Base-by-base conservation (phyloP, 2,888 invertebrate species). In the Hypomecis punctinalis region DNA sequence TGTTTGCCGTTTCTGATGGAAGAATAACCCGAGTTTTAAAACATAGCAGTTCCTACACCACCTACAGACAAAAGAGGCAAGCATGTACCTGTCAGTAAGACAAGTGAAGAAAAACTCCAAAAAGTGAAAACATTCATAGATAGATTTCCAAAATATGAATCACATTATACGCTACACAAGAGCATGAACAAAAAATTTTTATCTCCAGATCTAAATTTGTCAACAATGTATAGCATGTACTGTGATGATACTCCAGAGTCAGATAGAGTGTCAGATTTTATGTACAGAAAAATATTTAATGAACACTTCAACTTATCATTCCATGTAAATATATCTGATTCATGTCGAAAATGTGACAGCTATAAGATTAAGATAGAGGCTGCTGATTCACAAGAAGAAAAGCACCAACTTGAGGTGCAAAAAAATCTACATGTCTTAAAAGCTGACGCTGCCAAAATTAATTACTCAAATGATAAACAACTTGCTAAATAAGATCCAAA, bases 11-110 rank as follows among this genome's bases (percentile, higher is more conserved):
- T 10, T 36, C 35, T 49, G 35, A 36, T 49, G 49, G 49, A 36
- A 49, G 49, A 49, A 36, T 49, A 36, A 10, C 49, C 36, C 0
- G 49, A 49, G 49, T 67, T 70, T 70, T 33, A 58, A 59, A 65
- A 68, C 63, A 66, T 59, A 69, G 68, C 37, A 46, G 67, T 13
- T 42, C 67, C 37, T 36, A 49, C 54, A 51, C 46, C 66, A 47
- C 65, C 65, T 45, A 58, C 51, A 36, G 67, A 71, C 63, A 48
- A 65, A 65, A 69, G 69, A 65, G 69, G 69, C 9, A 68, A 58
- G 5, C 62, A 67, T 48, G 23, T 63, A 35, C 63, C 69, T 46
- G 45, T 59, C 46, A 72, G 68, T 67, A 70, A 72, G 68, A 72
- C 70, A 56, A 43, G 52, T 45, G 66, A 66, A 35, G 40, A 36